A percentile compares a stretch with the other conserved stretches of the same genome.
Evolutionary conservation across 2,888 invertebrate species (phyloP).

Genomic region (Lasioglossum vierecki): DNA sequence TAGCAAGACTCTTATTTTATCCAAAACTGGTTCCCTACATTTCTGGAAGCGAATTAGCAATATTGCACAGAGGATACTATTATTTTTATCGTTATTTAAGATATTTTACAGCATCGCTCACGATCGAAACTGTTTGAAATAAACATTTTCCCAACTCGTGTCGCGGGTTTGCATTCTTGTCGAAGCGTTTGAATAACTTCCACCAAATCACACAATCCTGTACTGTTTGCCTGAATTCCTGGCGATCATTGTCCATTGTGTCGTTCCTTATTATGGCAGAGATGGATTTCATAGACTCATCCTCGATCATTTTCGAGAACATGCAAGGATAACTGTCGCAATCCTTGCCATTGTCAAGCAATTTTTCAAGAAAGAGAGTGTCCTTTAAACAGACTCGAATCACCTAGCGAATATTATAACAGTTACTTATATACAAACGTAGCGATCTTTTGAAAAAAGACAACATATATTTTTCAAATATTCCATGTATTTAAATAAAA

Average conservation of each 20-base stretch:
- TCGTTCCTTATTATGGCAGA: constrained; percentile 45
- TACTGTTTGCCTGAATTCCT: constrained; percentile 38
- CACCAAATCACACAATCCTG: constrained; percentile 54
- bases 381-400: constrained; percentile 54
- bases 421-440: not conserved
- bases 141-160: constrained; percentile 51
- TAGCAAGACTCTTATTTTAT: constrained; percentile 38
- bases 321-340: constrained; percentile 53
- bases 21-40: constrained; percentile 41
- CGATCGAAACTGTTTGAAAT: constrained; percentile 53
- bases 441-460: not conserved
- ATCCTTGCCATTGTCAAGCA: constrained; percentile 30
- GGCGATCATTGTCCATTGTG: constrained; percentile 11
- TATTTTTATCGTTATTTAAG: too few species aligned
- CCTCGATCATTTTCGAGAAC: constrained; percentile 52
- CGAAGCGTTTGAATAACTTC: constrained; percentile 50
- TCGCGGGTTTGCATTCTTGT: constrained; percentile 40
- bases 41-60: constrained; percentile 32
- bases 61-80: not conserved
- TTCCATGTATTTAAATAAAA: not conserved
- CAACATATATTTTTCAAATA: not conserved
- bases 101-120: constrained; percentile 19
- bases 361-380: constrained; percentile 38
- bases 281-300: constrained; percentile 44
- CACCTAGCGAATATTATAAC: constrained; percentile 27